Percentiles rank a stretch among this genome's conserved stretches.
These are phyloP conservation scores for Blastobasis adustella DNA, from an alignment of 2,888 invertebrate genomes.

Conservation along the genomic window DNA sequence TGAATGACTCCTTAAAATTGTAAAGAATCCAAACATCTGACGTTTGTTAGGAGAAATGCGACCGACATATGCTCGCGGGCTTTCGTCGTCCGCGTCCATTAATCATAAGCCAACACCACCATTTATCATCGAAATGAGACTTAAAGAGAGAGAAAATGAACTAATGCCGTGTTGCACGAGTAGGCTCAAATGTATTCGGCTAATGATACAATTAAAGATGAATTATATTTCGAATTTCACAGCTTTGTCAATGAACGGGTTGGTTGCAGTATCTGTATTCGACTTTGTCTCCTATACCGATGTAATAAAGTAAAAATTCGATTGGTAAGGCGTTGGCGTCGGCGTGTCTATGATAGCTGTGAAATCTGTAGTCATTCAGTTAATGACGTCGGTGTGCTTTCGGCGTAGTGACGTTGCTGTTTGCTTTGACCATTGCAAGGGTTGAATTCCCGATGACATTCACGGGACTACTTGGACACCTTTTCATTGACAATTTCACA, in stretches of 20 bases:
- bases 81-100: constrained; percentile 57
- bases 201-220: constrained; percentile 71
- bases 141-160: constrained; percentile 74
- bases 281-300: neutral
- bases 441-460: constrained; percentile 11
- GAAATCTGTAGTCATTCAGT: constrained; percentile 20
- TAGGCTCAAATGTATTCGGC: constrained; percentile 52
- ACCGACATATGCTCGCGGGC: constrained; percentile 51
- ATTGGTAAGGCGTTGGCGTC: constrained; percentile 31
- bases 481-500: constrained; percentile 44
- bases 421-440: constrained; percentile 34
- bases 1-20: constrained; percentile 65
- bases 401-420: constrained; percentile 33
- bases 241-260: constrained; percentile 41
- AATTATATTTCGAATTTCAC: constrained; percentile 54
- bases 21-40: constrained; percentile 57
- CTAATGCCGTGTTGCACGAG: constrained; percentile 51
- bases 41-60: constrained; percentile 38
- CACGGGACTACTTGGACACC: neutral
- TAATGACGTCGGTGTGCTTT: constrained; percentile 27
- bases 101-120: constrained; percentile 59
- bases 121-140: constrained; percentile 71
- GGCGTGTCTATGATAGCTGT: constrained; percentile 37
- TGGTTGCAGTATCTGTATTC: constrained; percentile 6
- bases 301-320: constrained; percentile 19